phyloP scores from a whole-genome alignment of 2,113 vertebrate species.

The Pavo muticus region DNA sequence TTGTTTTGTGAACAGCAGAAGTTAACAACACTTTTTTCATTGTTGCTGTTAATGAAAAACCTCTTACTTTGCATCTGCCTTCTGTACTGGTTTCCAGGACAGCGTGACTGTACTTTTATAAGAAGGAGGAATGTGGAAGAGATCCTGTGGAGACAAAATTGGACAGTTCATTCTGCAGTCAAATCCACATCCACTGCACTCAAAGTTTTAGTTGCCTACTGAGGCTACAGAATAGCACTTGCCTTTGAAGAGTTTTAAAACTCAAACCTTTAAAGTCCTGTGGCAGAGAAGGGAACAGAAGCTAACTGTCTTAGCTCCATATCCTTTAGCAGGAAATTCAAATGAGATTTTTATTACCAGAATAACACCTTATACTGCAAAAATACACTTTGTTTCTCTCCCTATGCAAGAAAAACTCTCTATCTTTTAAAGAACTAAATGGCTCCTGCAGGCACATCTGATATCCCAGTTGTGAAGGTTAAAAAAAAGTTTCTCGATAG shows the following conservation, averaged over 20 bases:
- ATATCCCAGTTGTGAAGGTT: background rate
- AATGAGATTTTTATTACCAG: background rate
- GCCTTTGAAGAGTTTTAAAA: background rate
- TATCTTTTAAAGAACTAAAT: background rate
- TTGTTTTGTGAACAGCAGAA: background rate
- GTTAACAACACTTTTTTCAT: background rate
- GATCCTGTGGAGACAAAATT: conserved; percentile 84
- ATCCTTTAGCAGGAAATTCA: background rate
- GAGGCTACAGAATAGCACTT: background rate
- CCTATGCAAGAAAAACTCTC: no score
- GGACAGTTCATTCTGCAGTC: background rate
- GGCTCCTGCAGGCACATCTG: background rate
- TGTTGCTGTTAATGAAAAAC: background rate
- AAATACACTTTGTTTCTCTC: background rate
- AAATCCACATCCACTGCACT: background rate
- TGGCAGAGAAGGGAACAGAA: background rate
- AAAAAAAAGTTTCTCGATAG: background rate
- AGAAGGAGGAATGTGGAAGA: conserved; percentile 98
- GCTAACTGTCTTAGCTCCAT: background rate
- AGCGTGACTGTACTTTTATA: conserved; percentile 97
- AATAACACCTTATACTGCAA: background rate
- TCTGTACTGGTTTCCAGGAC: conserved; percentile 99
- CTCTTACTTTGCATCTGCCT: conserved; percentile 86
- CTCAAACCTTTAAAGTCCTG: background rate
- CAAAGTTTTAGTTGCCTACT: background rate